Conservation (phyloP, 2,888 invertebrate species). For the Sphecodes monilicornis region DNA sequence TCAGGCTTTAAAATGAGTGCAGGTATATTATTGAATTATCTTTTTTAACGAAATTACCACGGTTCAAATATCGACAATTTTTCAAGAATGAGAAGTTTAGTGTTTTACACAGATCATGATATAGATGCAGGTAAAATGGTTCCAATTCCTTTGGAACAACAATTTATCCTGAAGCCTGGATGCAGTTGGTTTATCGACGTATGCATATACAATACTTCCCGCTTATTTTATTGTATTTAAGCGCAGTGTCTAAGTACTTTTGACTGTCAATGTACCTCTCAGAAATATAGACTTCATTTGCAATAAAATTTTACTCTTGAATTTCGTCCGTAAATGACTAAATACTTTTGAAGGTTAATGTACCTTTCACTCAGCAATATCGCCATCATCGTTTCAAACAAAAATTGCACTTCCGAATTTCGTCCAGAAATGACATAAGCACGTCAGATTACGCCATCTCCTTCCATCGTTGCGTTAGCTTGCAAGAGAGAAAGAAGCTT, state of each 20-base stretch:
- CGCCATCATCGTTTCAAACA: neutral
- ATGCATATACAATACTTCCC: too few relatives aligned
- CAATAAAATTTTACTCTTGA: neutral
- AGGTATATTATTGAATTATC: too few relatives aligned
- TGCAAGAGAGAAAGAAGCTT: slow-evolving; percentile 52
- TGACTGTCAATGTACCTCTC: neutral
- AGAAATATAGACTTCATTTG: neutral
- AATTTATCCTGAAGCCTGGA: too few relatives aligned
- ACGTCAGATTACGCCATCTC: neutral
- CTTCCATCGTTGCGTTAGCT: neutral
- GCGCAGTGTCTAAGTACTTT: neutral
- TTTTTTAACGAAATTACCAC: too few relatives aligned
- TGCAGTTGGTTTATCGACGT: too few relatives aligned
- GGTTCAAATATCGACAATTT: too few relatives aligned
- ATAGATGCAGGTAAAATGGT: too few relatives aligned
- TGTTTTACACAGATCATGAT: neutral
- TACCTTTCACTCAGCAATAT: neutral
- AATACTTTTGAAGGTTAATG: neutral
- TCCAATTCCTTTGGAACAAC: neutral
- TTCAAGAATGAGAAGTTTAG: neutral
- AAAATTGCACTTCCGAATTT: neutral
- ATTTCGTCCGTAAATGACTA: neutral
- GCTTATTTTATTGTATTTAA: neutral
- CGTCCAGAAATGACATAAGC: neutral
- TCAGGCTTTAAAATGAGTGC: too few relatives aligned